Evolutionary conservation across 2,888 invertebrate genomes (phyloP).

Genomic region (Drosophila buzzatii): DNA sequence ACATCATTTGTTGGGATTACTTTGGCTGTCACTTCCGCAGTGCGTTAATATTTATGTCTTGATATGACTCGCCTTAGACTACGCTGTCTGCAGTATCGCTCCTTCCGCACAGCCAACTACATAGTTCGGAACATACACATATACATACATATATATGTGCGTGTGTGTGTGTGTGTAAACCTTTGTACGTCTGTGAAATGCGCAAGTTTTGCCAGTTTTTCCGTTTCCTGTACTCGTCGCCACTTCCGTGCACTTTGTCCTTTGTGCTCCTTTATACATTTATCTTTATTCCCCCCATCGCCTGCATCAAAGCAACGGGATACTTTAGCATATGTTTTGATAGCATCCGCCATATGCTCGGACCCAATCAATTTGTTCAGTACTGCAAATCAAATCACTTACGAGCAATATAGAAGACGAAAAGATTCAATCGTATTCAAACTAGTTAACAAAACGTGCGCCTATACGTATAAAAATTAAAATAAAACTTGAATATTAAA

Average conservation of each 20-base stretch:
- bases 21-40: constrained; percentile 70
- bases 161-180: too few species aligned
- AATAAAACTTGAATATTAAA: neutral
- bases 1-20: constrained; percentile 76
- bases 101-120: constrained; percentile 11
- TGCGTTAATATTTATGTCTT: constrained; percentile 65
- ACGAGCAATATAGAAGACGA: neutral
- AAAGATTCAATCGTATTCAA: constrained; percentile 6
- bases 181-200: constrained; percentile 31
- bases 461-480: neutral
- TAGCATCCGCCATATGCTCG: constrained; percentile 46
- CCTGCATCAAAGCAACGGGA: constrained; percentile 6
- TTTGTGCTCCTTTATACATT: constrained; percentile 36
- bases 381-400: constrained; percentile 7
- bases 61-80: constrained; percentile 36
- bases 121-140: neutral
- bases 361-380: constrained; percentile 8
- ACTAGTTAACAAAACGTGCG: neutral
- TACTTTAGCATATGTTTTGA: constrained; percentile 49
- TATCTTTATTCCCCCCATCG: constrained; percentile 40
- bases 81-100: constrained; percentile 1
- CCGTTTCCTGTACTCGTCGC: constrained; percentile 47
- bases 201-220: constrained; percentile 56
- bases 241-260: constrained; percentile 59
- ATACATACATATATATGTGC: neutral